Percentiles rank a stretch among this genome's conserved stretches.
These are phyloP conservation scores for Amazona vittata DNA, from an alignment of 2,113 vertebrate genomes.

Conservation along the genomic window DNA sequence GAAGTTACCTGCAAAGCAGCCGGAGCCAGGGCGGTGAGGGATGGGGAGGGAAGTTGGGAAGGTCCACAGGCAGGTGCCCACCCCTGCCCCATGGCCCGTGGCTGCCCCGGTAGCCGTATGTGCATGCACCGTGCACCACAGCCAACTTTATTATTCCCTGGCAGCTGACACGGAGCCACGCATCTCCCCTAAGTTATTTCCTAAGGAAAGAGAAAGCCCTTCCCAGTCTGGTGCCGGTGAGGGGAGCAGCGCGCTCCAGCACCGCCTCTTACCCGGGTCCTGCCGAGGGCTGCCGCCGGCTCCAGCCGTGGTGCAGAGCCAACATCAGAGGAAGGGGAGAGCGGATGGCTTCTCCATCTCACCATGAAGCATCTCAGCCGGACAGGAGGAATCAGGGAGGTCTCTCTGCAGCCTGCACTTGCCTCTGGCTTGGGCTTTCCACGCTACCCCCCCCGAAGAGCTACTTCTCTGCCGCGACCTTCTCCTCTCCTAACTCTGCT, in stretches of 20 bases:
- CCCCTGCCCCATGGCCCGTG: neutral
- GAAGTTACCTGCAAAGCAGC: neutral
- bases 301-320: constrained; percentile 34
- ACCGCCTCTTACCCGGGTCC: constrained; percentile 62
- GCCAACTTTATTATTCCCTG: constrained; percentile 55
- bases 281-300: constrained; percentile 53
- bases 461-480: constrained; percentile 8
- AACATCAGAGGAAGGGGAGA: constrained; percentile 33
- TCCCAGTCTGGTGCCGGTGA: neutral
- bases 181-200: constrained; percentile 42
- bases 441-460: neutral
- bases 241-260: neutral
- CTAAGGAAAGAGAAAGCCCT: neutral
- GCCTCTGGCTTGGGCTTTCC: neutral
- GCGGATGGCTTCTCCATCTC: constrained; percentile 27
- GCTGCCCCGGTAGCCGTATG: neutral
- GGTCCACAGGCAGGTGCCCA: neutral
- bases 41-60: neutral
- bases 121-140: neutral
- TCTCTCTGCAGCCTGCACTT: constrained; percentile 18
- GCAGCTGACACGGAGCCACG: constrained; percentile 31
- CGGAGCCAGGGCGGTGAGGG: neutral
- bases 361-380: neutral
- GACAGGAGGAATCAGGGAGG: neutral
- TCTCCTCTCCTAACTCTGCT: constrained; percentile 56